Base-by-base conservation (phyloP, 2,797 vertebrate genomes). In the Echiichthys vipera region DNA sequence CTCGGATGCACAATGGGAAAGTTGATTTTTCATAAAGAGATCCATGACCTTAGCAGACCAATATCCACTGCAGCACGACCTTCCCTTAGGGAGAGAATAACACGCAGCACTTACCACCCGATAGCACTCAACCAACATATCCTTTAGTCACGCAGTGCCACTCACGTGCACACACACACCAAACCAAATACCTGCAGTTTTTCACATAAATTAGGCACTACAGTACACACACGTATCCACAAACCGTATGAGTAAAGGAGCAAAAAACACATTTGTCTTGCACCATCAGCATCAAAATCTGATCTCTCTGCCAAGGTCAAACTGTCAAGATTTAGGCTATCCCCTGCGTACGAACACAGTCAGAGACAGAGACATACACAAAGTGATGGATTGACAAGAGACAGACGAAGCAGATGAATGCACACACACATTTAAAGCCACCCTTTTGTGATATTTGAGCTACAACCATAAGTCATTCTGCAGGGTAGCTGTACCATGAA, bases 71-170 rank as follows among this genome's bases (percentile, higher is more conserved):
- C 63, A 64, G 67, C 78, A 47, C 29, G 67, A 73, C 62, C 63
- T 78, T 79, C 62, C 90, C 74, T 65, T 20, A 1, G 70, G 82
- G 76, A 59, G 36, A 62, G 43, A 53, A 34, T 10, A 80, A 58
- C 80, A 81, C 12, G 39, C 54, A 83, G 88, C 91, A 91, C 90
- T 92, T 92, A 89, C 64, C 92, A 93, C 88, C 79, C 89, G 25
- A 92, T 92, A 88, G 61, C 77, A 85, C 79, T 90, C 84, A 74
- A 47, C 77, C 49, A 78, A 75, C 82, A 77, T 74, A 75, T 65
- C 57, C 56, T 66, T 68, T 47, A 70, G 80, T 81, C 66, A 69
- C 54, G 50, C 80, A 40, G 55, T 30, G 51, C 49, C 17, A 12
- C 20, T 20, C 43, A 2, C 39, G 54, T 36, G 25, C 43, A 20